These are phyloP conservation scores for Zonitis immaculata DNA, from an alignment of 2,888 invertebrate genomes.

Conservation along the genomic window DNA sequence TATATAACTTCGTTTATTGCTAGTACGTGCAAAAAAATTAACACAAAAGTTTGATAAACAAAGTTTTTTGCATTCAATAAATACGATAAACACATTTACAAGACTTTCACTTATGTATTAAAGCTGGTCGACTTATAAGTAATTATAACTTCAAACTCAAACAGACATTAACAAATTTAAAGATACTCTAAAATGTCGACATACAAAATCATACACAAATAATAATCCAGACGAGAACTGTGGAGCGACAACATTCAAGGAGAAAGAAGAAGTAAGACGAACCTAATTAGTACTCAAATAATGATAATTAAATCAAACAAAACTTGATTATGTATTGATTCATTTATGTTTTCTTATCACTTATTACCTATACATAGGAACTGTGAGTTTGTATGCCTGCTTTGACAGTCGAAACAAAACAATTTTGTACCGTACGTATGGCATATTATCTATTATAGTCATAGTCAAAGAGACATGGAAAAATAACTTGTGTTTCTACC, in stretches of 20 bases:
- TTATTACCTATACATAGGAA: too few species aligned
- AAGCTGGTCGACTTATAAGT: conserved; percentile 16
- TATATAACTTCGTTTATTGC: not conserved
- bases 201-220: conserved; percentile 6
- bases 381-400: too few species aligned
- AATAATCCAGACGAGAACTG: conserved; percentile 21
- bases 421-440: too few species aligned
- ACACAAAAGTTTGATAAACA: too few species aligned
- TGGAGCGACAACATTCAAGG: conserved; percentile 16
- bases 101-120: not conserved
- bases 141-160: conserved; percentile 30
- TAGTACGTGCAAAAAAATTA: not conserved
- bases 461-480: too few species aligned
- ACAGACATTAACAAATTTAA: conserved; percentile 23
- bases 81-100: not conserved
- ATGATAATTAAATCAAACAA: conserved; percentile 26
- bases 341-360: too few species aligned
- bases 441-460: too few species aligned
- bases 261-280: conserved; percentile 9
- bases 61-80: not conserved
- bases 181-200: conserved; percentile 9
- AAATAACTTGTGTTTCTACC: too few species aligned
- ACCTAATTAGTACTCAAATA: conserved; percentile 29
- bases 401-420: too few species aligned
- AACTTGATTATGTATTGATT: not conserved